Percentiles rank a stretch among this genome's conserved stretches.
Evolutionary conservation across 2,113 vertebrate genomes (phyloP).

Genomic region (Pterocles orientalis): DNA sequence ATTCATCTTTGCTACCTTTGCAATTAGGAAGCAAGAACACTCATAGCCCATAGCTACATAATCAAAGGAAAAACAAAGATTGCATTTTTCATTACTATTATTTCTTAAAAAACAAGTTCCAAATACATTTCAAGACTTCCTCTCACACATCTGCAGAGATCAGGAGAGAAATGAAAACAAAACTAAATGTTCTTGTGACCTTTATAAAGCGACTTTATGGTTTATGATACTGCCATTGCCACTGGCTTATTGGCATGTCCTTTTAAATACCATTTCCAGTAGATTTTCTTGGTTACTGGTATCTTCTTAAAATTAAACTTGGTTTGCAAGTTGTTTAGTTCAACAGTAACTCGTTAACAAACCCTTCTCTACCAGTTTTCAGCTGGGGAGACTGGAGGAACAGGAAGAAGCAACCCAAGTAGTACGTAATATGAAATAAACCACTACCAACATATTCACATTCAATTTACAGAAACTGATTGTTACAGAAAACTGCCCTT

Average conservation of each 20-base stretch:
- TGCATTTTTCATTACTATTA: constrained; percentile 1
- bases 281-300: background rate
- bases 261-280: background rate
- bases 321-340: background rate
- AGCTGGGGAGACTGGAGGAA: background rate
- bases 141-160: background rate
- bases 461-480: background rate
- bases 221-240: background rate
- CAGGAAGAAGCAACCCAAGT: background rate
- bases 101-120: background rate
- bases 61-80: constrained; percentile 1
- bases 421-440: background rate
- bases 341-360: background rate
- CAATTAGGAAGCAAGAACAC: constrained; percentile 56
- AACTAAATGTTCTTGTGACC: background rate
- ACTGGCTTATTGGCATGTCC: background rate
- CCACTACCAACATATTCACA: background rate
- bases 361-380: background rate
- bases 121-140: constrained; percentile 13
- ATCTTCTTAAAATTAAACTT: background rate
- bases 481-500: background rate
- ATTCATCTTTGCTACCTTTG: constrained; percentile 43
- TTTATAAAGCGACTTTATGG: background rate
- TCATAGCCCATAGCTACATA: constrained; percentile 15
- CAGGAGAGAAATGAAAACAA: background rate